Percentiles rank a stretch among this genome's conserved stretches.
Conservation (phyloP, 2,797 vertebrate species). For the Gephyroberyx darwinii region DNA sequence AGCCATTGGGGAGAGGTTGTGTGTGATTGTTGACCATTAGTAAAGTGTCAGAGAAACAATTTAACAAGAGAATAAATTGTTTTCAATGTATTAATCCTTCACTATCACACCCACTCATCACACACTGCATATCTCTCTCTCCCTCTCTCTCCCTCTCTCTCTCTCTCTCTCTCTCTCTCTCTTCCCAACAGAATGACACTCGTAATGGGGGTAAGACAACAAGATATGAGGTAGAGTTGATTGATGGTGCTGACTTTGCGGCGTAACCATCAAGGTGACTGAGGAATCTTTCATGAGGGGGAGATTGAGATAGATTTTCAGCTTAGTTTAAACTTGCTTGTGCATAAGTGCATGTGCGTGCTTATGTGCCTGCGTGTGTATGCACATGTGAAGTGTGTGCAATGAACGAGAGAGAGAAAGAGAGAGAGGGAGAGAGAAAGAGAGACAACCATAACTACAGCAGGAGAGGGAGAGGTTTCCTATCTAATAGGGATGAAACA, state of each 20-base stretch:
- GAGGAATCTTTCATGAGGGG: slow-evolving; percentile 21
- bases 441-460: slow-evolving; percentile 6
- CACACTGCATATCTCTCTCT: neutral
- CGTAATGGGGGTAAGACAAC: slow-evolving; percentile 18
- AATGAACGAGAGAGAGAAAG: neutral
- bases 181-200: slow-evolving; percentile 1
- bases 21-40: slow-evolving; percentile 19
- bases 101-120: neutral
- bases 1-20: neutral
- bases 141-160: neutral
- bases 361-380: slow-evolving; percentile 6
- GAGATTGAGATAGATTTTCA: slow-evolving; percentile 25
- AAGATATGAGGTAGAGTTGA: slow-evolving; percentile 4
- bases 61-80: slow-evolving; percentile 8
- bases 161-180: neutral
- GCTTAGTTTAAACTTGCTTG: neutral
- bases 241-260: slow-evolving; percentile 21
- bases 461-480: slow-evolving; percentile 22
- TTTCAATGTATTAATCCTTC: slow-evolving; percentile 7
- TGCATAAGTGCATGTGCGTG: slow-evolving; percentile 5
- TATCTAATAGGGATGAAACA: slow-evolving; percentile 55
- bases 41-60: slow-evolving; percentile 27
- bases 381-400: neutral
- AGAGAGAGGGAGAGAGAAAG: slow-evolving; percentile 2
- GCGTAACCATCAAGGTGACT: slow-evolving; percentile 35